Conservation (phyloP, 2,888 invertebrate species). For the Leptinotarsa rubiginosa region DNA sequence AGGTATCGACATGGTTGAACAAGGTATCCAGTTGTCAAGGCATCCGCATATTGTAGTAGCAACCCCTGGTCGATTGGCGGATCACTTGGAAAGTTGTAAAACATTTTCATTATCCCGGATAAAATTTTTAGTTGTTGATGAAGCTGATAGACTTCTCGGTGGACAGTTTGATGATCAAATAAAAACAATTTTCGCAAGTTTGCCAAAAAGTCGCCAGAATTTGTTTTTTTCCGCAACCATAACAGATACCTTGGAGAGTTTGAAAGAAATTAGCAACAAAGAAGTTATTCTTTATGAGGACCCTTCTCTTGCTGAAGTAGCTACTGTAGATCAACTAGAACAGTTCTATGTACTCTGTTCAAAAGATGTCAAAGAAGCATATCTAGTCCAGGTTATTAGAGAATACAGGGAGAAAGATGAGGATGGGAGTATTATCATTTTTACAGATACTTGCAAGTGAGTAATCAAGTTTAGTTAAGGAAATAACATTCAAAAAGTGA, state of each 20-base stretch:
- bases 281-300: conserved; percentile 76
- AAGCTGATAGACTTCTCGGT: conserved; percentile 89
- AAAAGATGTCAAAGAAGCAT: conserved; percentile 91
- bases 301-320: conserved; percentile 75
- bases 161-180: conserved; percentile 88
- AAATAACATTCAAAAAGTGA: no score
- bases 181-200: conserved; percentile 78
- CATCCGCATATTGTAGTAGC: conserved; percentile 95
- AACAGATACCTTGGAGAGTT: conserved; percentile 82
- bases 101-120: conserved; percentile 84
- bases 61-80: conserved; percentile 94
- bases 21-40: conserved; percentile 84
- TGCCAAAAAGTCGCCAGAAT: conserved; percentile 86
- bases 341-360: conserved; percentile 94
- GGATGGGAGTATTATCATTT: conserved; percentile 90
- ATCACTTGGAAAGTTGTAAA: conserved; percentile 89
- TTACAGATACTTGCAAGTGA: conserved; percentile 96
- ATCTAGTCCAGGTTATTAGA: conserved; percentile 84
- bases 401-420: conserved; percentile 80
- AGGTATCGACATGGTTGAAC: conserved; percentile 91
- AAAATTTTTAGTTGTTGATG: conserved; percentile 92
- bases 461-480: conserved; percentile 49
- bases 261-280: conserved; percentile 72
- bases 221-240: conserved; percentile 96
- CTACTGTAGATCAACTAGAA: conserved; percentile 90